phyloP scores from a whole-genome alignment of 2,113 vertebrate species.

The Orthochromis malagaraziensis region DNA sequence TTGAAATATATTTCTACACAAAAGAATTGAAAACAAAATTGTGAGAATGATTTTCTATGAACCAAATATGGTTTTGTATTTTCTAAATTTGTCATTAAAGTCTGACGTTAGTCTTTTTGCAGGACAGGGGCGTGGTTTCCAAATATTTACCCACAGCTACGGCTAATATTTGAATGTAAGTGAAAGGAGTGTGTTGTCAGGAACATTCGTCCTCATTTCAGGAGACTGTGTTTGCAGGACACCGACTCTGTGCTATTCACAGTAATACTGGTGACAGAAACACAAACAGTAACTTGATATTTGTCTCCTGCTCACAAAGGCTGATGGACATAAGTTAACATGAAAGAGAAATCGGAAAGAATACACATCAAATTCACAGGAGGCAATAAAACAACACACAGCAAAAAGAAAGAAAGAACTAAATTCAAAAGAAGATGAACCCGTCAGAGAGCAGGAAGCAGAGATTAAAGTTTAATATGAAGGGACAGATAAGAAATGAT shows the following conservation, averaged over 20 bases:
- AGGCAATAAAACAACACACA: not conserved
- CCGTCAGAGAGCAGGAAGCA: not conserved
- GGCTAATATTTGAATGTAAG: not conserved
- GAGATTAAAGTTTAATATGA: not conserved
- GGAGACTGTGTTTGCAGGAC: not conserved
- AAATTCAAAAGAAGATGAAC: not conserved
- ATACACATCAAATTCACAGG: not conserved
- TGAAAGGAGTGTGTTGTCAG: not conserved
- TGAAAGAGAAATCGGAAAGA: not conserved
- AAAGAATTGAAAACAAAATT: not conserved
- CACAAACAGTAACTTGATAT: not conserved
- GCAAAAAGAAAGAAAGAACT: not conserved
- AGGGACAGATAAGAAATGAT: not conserved
- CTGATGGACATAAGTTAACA: not conserved
- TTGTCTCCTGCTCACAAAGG: not conserved
- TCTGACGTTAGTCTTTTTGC: accelerated
- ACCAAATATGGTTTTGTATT: not conserved
- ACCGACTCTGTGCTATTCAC: not conserved
- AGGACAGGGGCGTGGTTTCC: not conserved
- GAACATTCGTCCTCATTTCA: not conserved
- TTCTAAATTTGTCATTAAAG: not conserved
- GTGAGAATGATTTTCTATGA: not conserved
- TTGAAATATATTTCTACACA: not conserved
- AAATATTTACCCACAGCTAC: not conserved
- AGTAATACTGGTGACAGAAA: conserved; percentile 17